phyloP scores from a whole-genome alignment of 1,140 invertebrate genomes.

The Planococcus citri region DNA sequence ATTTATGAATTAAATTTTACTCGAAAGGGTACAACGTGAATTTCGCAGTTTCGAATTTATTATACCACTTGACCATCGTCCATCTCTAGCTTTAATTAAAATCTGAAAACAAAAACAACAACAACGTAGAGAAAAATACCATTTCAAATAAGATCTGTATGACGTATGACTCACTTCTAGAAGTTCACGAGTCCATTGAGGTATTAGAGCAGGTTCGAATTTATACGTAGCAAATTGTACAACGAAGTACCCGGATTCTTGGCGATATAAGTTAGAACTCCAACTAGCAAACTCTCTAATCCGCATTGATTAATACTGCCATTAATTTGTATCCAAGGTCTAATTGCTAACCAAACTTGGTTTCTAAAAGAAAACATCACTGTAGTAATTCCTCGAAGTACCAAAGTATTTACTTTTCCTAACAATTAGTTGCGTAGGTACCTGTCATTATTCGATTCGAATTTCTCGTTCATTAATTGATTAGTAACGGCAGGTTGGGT shows the following conservation, averaged over 20 bases:
- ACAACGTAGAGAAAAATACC: not conserved
- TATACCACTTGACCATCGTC: too few relatives aligned
- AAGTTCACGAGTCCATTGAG: constrained; percentile 39
- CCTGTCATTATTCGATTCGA: constrained; percentile 39
- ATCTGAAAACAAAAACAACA: not conserved
- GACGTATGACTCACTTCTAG: constrained; percentile 34
- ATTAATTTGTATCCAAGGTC: constrained; percentile 63
- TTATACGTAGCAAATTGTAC: constrained; percentile 38
- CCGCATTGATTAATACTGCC: constrained; percentile 54
- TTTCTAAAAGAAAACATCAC: not conserved
- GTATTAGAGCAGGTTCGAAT: constrained; percentile 41
- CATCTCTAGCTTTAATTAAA: not conserved
- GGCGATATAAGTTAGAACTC: constrained; percentile 48
- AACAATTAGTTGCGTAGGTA: too few relatives aligned
- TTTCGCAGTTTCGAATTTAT: too few relatives aligned
- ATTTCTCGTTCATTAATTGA: constrained; percentile 24
- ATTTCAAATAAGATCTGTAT: not conserved
- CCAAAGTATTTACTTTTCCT: constrained; percentile 33
- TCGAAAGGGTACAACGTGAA: too few relatives aligned
- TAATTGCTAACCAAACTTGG: constrained; percentile 30
- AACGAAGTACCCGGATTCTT: constrained; percentile 39
- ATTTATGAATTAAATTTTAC: too few relatives aligned
- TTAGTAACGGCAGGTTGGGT: not conserved
- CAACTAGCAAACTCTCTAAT: constrained; percentile 52
- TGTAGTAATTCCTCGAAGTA: constrained; percentile 2